Conservation (phyloP, 1,140 invertebrate species). For the Cataglyphis hispanica region DNA sequence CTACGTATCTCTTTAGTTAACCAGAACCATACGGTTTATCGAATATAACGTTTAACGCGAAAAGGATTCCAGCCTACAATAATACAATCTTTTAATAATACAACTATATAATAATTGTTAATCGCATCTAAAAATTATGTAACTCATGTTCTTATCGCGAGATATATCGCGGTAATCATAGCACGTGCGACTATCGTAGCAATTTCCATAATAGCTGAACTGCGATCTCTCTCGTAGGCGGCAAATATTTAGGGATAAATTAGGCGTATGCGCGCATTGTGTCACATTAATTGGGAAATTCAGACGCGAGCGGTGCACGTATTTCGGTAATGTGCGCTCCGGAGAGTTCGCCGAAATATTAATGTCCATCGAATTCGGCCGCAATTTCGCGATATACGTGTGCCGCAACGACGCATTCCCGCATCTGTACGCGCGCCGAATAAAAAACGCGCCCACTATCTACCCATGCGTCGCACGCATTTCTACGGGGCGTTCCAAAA, state of each 20-base stretch:
- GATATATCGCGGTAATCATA: not conserved
- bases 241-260: not conserved
- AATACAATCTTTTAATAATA: too few relatives aligned
- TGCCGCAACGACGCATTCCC: constrained; percentile 56
- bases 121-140: not conserved
- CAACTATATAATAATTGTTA: not conserved
- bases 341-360: constrained; percentile 47
- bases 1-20: constrained; percentile 10
- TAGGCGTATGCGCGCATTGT: constrained; percentile 2
- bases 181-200: not conserved
- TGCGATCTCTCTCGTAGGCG: not conserved
- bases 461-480: not conserved
- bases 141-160: not conserved
- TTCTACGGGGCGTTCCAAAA: not conserved
- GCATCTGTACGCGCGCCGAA: constrained; percentile 66
- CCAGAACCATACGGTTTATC: not conserved
- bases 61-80: too few relatives aligned
- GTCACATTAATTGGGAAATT: constrained; percentile 65
- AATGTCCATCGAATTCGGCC: constrained; percentile 65
- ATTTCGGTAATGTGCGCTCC: constrained; percentile 57
- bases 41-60: not conserved
- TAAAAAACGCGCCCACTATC: constrained; percentile 59
- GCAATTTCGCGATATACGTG: constrained; percentile 57
- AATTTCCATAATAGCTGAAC: not conserved
- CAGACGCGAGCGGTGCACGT: constrained; percentile 27